These are phyloP conservation scores for Lycocorax pyrrhopterus DNA, from an alignment of 2,113 vertebrate genomes.

Conservation along the genomic window DNA sequence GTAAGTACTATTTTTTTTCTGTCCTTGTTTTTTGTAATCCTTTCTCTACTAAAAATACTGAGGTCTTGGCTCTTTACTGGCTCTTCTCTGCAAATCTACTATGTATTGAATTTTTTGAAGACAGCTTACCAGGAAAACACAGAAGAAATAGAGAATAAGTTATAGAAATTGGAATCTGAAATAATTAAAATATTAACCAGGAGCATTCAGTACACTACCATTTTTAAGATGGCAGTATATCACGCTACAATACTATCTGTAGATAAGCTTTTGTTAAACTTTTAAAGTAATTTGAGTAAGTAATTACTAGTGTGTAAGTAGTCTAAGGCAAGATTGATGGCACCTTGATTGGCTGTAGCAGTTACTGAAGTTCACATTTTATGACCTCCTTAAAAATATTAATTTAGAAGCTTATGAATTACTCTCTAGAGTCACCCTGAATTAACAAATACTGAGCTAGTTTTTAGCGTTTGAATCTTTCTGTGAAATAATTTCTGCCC, in stretches of 20 bases:
- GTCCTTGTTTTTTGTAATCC: not conserved
- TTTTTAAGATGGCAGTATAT: not conserved
- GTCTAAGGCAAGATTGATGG: conserved; percentile 22
- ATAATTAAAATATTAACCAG: not conserved
- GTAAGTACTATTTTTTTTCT: not conserved
- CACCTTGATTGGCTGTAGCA: conserved; percentile 46
- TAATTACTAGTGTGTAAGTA: conserved; percentile 32
- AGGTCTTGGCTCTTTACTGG: not conserved
- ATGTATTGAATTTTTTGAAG: not conserved
- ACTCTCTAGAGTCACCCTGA: conserved; percentile 29
- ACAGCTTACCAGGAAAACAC: not conserved
- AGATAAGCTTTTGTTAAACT: conserved; percentile 53
- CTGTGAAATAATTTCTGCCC: not conserved
- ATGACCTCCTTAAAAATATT: conserved; percentile 60
- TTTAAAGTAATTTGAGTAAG: conserved; percentile 24
- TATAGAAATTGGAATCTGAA: not conserved
- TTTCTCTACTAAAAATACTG: not conserved
- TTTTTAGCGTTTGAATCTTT: not conserved
- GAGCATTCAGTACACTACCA: not conserved
- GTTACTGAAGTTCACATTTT: conserved; percentile 62
- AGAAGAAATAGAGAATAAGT: not conserved
- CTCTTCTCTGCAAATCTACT: not conserved
- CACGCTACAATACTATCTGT: not conserved
- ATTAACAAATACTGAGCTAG: conserved; percentile 41
- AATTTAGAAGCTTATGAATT: conserved; percentile 59